Conservation (phyloP, 2,113 vertebrate genomes). For the Hypanus sabinus region DNA sequence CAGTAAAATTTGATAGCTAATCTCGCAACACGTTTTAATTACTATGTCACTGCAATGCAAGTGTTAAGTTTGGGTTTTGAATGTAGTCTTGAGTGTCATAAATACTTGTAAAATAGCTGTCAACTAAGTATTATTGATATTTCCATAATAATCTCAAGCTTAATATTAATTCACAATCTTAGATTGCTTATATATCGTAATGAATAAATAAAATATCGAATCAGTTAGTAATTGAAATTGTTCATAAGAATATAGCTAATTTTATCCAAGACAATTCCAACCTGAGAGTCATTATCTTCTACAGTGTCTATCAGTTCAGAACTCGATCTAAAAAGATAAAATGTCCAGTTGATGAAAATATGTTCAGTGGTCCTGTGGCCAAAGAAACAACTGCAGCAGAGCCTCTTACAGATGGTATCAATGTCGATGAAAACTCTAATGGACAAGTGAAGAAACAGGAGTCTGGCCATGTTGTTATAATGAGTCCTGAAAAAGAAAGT, state of each 20-base stretch:
- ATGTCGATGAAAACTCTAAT: slow-evolving; percentile 50
- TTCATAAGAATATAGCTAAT: slow-evolving; percentile 45
- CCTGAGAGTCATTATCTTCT: slow-evolving; percentile 54
- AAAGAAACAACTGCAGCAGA: slow-evolving; percentile 47
- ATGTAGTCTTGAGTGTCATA: not conserved
- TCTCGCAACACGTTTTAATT: not conserved
- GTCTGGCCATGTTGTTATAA: slow-evolving; percentile 44
- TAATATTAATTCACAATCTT: not conserved
- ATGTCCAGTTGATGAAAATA: slow-evolving; percentile 60
- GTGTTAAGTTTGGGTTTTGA: not conserved
- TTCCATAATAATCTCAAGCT: too few species aligned
- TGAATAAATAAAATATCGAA: not conserved
- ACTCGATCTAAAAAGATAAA: slow-evolving; percentile 80
- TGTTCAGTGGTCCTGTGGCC: slow-evolving; percentile 50
- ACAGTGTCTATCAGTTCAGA: slow-evolving; percentile 62
- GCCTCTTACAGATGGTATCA: slow-evolving; percentile 48
- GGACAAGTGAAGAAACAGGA: slow-evolving; percentile 49
- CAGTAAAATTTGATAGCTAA: not conserved
- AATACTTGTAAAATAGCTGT: not conserved
- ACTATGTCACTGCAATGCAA: not conserved
- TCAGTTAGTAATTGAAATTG: too few species aligned
- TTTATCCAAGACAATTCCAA: slow-evolving; percentile 49
- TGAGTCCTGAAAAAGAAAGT: slow-evolving; percentile 46
- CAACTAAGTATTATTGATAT: not conserved
- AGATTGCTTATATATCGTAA: not conserved